Evolutionary conservation across 2,888 invertebrate genomes (phyloP), one percentile per base, ranked within the genome.

Genomic region (Idaea biselata): DNA sequence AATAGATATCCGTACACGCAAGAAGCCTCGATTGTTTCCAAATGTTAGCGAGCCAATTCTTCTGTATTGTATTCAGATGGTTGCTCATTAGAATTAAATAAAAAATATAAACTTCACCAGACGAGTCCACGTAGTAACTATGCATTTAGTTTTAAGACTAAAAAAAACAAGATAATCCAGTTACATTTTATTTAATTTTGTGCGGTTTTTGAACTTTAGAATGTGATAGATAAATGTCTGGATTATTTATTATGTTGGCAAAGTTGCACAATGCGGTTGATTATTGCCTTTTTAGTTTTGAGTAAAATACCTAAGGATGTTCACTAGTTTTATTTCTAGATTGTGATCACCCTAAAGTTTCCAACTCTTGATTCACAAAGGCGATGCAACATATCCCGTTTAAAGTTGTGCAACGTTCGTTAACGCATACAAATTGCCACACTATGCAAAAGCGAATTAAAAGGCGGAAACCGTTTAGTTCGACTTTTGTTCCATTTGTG

Each of bases 161-260:
- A 53, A 32, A 58, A 67, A 73, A 78, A 76, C 74, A 67, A 64
- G 68, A 75, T 73, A 73, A 68, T 76, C 75, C 73, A 68, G 77
- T 74, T 73, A 72, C 44, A 44, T 61, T 58, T 60, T 64, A 60
- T 60, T 63, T n/a, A n/a, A n/a, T n/a, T n/a, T n/a, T 58, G 63
- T 60, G 33, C 33, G 62, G 60, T 65, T 60, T 60, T 53, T 60
- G 17, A 33, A 18, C 16, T 56, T 58, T 32, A 57, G 16, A 44
- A 33, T 31, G n/a, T 66, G 58, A 60, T 33, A 62, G 58, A 60
- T 33, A 62, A 62, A 65, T 63, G 68, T 62, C 69, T 71, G 67
- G 74, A 74, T 76, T 74, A 70, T 76, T 71, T 63, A 71, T 71
- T 69, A 71, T 72, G 71, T 69, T 70, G 59, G 63, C 67, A 68